Conservation (phyloP, 53 echinoderm and acorn worm species). For the Zoroaster sp. region DNA sequence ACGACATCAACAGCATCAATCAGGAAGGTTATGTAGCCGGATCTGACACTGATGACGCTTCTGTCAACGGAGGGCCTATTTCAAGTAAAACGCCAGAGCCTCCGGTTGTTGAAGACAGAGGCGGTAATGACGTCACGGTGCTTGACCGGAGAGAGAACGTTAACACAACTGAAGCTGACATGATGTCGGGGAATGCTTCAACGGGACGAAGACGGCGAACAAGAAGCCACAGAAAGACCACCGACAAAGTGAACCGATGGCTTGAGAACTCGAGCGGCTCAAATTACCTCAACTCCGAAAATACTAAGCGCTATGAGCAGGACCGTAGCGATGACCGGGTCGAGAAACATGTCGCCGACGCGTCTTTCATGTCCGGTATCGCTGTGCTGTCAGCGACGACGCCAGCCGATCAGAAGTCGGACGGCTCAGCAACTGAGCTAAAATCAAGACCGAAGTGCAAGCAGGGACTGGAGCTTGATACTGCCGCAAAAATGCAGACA, state of each 20-base stretch:
- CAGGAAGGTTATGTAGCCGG: conserved; percentile 27
- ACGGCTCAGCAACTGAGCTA: neutral
- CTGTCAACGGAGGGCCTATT: neutral
- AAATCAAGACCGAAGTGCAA: neutral
- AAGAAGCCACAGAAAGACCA: conserved; percentile 1
- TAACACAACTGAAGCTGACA: neutral
- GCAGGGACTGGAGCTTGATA: neutral
- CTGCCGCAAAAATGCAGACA: neutral
- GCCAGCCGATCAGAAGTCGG: neutral
- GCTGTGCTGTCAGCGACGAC: neutral
- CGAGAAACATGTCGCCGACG: neutral
- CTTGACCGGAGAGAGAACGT: neutral
- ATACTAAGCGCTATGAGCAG: neutral
- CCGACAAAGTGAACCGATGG: conserved; percentile 35
- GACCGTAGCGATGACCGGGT: neutral
- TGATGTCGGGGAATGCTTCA: neutral
- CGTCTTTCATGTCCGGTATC: conserved; percentile 14
- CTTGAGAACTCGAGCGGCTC: conserved; percentile 15
- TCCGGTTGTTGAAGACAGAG: neutral
- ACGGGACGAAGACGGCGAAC: conserved; percentile 1
- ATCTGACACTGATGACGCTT: conserved; percentile 43
- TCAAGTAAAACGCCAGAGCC: neutral
- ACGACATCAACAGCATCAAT: neutral
- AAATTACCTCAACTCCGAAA: neutral
- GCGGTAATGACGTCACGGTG: neutral